Percentiles rank a stretch among this genome's conserved stretches.
These are phyloP conservation scores for Isurus oxyrinchus DNA, from an alignment of 2,113 vertebrate genomes.

Conservation along the genomic window DNA sequence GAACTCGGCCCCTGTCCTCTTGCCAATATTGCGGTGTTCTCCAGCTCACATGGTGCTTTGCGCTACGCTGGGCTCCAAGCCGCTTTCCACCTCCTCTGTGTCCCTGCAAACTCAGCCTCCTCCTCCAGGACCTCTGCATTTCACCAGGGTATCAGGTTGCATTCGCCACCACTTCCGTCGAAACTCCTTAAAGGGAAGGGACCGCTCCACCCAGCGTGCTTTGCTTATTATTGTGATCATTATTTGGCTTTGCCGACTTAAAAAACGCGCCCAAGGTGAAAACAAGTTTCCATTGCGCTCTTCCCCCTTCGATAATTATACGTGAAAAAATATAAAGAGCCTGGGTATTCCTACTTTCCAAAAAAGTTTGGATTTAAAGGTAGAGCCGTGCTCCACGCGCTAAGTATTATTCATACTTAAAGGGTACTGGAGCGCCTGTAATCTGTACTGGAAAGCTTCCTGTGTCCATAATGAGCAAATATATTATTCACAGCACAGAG, in stretches of 20 bases:
- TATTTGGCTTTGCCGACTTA: background rate
- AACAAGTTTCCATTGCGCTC: background rate
- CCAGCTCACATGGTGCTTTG: background rate
- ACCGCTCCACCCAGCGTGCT: background rate
- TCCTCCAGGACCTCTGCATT: background rate
- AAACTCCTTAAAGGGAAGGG: slow-evolving; percentile 25
- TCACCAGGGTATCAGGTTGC: background rate
- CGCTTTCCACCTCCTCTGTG: background rate
- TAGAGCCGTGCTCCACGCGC: background rate
- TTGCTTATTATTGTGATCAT: background rate
- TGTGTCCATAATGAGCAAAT: background rate
- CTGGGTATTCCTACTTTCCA: background rate
- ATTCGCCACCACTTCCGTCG: background rate
- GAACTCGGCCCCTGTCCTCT: background rate
- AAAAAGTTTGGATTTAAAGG: background rate
- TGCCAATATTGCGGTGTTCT: background rate
- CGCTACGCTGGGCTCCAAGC: background rate
- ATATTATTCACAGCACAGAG: background rate
- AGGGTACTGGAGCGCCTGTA: background rate
- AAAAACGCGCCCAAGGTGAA: background rate
- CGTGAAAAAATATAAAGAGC: background rate
- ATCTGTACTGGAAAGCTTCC: background rate
- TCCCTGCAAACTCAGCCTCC: background rate
- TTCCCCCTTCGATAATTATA: background rate
- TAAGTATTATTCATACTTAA: background rate